phyloP scores from a whole-genome alignment of 2,113 vertebrate species.

The Eira barbara region DNA sequence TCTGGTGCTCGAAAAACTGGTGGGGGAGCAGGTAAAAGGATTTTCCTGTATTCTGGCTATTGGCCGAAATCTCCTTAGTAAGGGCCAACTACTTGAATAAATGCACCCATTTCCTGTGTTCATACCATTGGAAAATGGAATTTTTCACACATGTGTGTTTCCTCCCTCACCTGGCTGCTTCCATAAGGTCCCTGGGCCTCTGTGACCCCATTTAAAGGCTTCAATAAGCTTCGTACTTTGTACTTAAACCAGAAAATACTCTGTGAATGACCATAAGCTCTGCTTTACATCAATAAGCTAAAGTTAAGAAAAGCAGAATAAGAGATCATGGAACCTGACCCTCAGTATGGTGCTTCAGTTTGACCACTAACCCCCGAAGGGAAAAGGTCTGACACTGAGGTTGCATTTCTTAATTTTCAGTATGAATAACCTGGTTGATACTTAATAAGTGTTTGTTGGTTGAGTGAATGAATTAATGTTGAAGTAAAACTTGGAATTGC shows the following conservation, averaged over 20 bases:
- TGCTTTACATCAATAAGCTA: not conserved
- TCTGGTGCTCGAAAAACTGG: slow-evolving; percentile 91
- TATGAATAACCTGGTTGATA: not conserved
- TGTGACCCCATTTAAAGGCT: not conserved
- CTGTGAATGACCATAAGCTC: not conserved
- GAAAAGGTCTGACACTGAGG: not conserved
- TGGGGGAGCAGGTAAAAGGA: slow-evolving; percentile 93
- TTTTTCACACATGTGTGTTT: not conserved
- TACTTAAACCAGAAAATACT: not conserved
- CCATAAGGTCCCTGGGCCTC: not conserved
- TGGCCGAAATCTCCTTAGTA: no score
- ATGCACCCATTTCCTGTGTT: not conserved
- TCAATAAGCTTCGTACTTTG: not conserved
- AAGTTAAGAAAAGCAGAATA: not conserved
- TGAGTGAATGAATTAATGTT: not conserved
- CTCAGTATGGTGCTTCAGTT: not conserved
- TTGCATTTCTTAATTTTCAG: slow-evolving; percentile 19
- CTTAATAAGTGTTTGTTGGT: not conserved
- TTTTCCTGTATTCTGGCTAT: not conserved
- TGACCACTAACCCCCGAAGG: not conserved
- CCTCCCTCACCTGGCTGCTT: not conserved
- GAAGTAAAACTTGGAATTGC: slow-evolving; percentile 35
- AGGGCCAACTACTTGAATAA: no score
- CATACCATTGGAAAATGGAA: not conserved
- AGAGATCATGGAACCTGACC: not conserved